Conservation (phyloP, 2,888 invertebrate genomes). For the Cantharis rustica region DNA sequence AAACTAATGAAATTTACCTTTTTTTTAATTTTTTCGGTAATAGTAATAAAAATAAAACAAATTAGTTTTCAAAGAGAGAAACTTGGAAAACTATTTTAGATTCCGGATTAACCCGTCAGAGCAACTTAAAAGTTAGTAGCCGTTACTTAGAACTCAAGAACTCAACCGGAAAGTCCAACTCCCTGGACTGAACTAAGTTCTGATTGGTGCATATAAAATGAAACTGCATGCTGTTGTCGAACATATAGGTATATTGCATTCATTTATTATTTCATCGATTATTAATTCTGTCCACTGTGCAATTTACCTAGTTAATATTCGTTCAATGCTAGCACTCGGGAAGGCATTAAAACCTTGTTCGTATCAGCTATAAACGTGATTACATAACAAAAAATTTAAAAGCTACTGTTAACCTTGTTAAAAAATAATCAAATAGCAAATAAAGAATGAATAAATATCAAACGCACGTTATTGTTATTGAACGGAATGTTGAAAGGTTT, state of each 20-base stretch:
- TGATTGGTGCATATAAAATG: not conserved
- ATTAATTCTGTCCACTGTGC: not conserved
- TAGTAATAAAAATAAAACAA: no score
- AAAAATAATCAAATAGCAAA: not conserved
- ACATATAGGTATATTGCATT: not conserved
- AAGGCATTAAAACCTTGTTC: not conserved
- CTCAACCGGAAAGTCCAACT: no score
- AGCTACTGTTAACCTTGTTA: not conserved
- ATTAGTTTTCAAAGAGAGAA: no score
- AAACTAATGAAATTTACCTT: no score
- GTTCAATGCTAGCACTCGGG: not conserved
- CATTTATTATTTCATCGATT: not conserved
- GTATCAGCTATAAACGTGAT: not conserved
- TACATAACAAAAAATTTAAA: not conserved
- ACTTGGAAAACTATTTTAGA: no score
- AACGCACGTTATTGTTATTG: not conserved
- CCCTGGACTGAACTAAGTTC: no score
- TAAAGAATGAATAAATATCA: not conserved
- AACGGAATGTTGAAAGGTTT: not conserved
- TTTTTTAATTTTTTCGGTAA: no score
- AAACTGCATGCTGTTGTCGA: not conserved
- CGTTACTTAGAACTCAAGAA: no score
- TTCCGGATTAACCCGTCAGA: no score
- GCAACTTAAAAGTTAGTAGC: no score
- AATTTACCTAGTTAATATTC: not conserved